Percentiles rank a stretch among this genome's conserved stretches.
phyloP scores from a whole-genome alignment of 2,797 vertebrate species.

The Muscicapa comitata region DNA sequence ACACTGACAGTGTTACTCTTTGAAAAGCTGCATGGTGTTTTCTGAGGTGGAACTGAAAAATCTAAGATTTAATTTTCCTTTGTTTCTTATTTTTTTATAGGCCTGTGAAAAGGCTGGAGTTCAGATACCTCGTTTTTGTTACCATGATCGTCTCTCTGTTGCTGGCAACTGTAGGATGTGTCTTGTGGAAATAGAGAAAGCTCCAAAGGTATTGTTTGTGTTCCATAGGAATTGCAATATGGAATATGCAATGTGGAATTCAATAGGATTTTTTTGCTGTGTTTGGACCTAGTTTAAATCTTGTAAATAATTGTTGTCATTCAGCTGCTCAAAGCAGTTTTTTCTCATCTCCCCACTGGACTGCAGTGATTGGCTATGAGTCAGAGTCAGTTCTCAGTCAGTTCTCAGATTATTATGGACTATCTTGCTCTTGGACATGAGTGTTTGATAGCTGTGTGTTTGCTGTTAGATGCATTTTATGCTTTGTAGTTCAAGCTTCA shows the following conservation, averaged over 20 bases:
- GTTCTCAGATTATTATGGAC: neutral
- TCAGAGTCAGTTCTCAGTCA: neutral
- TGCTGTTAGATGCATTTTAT: neutral
- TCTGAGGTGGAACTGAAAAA: neutral
- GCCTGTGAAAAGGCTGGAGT: constrained; percentile 91
- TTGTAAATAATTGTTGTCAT: neutral
- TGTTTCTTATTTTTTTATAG: constrained; percentile 64
- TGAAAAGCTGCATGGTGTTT: neutral
- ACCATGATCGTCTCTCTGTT: constrained; percentile 95
- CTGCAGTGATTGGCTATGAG: neutral
- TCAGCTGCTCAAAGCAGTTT: neutral
- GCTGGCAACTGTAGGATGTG: constrained; percentile 99
- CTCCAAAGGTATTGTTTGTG: constrained; percentile 76
- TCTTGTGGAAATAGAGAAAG: constrained; percentile 96
- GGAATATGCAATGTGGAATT: neutral
- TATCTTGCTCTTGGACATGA: neutral
- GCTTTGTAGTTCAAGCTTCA: neutral
- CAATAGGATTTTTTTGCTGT: neutral
- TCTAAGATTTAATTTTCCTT: neutral
- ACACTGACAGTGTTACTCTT: neutral
- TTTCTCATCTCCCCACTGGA: neutral
- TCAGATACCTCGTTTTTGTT: constrained; percentile 97
- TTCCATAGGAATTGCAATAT: neutral
- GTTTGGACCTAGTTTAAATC: neutral
- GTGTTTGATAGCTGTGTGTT: neutral